These are phyloP conservation scores for Folsomia candida DNA, from an alignment of 2,888 invertebrate genomes.

Conservation along the genomic window DNA sequence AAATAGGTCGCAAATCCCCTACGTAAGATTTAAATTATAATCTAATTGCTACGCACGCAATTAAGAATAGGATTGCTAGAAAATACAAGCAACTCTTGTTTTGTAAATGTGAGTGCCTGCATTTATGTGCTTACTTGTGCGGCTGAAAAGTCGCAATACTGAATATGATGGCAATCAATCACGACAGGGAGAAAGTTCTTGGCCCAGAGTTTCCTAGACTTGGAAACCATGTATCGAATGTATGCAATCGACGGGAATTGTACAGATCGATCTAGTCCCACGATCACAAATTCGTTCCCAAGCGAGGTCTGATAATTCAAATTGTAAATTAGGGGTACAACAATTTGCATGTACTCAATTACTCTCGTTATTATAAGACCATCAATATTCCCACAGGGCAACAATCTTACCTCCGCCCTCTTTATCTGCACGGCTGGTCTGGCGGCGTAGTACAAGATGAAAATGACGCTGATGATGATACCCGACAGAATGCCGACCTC, in stretches of 20 bases:
- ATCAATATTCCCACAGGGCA: background rate
- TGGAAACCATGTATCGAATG: constrained; percentile 75
- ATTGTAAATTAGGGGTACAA: background rate
- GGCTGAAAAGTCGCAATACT: constrained; percentile 83
- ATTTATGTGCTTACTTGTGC: constrained; percentile 62
- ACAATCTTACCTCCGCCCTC: constrained; percentile 64
- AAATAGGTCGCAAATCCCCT: constrained; percentile 47
- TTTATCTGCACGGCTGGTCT: constrained; percentile 79
- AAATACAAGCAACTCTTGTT: too few relatives aligned
- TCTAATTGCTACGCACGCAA: background rate
- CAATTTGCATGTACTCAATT: background rate
- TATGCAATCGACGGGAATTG: constrained; percentile 89
- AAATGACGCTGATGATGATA: constrained; percentile 74
- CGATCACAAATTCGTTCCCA: constrained; percentile 47
- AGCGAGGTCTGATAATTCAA: constrained; percentile 38
- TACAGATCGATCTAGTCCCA: constrained; percentile 63
- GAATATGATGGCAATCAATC: constrained; percentile 82
- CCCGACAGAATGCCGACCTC: constrained; percentile 85
- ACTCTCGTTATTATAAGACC: background rate
- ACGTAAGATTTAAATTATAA: background rate
- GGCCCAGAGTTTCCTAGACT: constrained; percentile 67
- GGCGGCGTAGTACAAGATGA: constrained; percentile 83
- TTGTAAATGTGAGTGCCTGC: background rate
- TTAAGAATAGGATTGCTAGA: background rate
- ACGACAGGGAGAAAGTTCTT: constrained; percentile 70